phyloP scores from a whole-genome alignment of 2,888 invertebrate species.

The Trichopria drosophilae region DNA sequence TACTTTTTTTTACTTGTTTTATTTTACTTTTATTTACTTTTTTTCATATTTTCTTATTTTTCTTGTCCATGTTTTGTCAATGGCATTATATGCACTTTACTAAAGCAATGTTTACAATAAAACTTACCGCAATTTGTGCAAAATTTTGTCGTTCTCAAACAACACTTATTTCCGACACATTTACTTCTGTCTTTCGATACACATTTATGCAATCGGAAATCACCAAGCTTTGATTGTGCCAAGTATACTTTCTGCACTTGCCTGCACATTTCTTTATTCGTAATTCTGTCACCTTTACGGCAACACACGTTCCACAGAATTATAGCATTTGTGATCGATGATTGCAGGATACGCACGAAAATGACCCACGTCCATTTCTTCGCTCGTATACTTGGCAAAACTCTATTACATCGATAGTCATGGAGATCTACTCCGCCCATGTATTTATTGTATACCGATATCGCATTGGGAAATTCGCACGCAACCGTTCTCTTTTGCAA shows the following conservation, averaged over 20 bases:
- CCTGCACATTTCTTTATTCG: constrained; percentile 2
- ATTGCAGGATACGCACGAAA: constrained; percentile 1
- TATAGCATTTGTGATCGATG: constrained; percentile 9
- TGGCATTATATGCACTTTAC: too few relatives aligned
- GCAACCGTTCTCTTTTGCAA: constrained; percentile 1
- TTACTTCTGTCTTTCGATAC: too few relatives aligned
- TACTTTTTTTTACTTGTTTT: too few relatives aligned
- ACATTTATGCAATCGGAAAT: too few relatives aligned
- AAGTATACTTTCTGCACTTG: neutral
- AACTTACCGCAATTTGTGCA: too few relatives aligned
- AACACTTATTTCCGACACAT: too few relatives aligned
- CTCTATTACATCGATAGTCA: constrained; percentile 7
- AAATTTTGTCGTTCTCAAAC: too few relatives aligned
- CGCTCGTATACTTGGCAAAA: constrained; percentile 3
- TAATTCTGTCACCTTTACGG: too few relatives aligned
- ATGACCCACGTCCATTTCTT: constrained; percentile 6
- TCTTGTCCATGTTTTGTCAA: too few relatives aligned
- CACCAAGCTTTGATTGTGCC: neutral
- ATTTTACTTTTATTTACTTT: too few relatives aligned
- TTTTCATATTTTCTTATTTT: too few relatives aligned
- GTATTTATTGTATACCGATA: constrained; percentile 6
- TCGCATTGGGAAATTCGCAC: constrained; percentile 5
- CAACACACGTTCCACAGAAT: constrained; percentile 6
- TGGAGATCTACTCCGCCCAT: constrained; percentile 1
- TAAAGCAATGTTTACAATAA: too few relatives aligned